Evolutionary conservation across 2,888 invertebrate species (phyloP), one percentile per base, ranked within the genome.

Genomic region (Acheta domesticus): DNA sequence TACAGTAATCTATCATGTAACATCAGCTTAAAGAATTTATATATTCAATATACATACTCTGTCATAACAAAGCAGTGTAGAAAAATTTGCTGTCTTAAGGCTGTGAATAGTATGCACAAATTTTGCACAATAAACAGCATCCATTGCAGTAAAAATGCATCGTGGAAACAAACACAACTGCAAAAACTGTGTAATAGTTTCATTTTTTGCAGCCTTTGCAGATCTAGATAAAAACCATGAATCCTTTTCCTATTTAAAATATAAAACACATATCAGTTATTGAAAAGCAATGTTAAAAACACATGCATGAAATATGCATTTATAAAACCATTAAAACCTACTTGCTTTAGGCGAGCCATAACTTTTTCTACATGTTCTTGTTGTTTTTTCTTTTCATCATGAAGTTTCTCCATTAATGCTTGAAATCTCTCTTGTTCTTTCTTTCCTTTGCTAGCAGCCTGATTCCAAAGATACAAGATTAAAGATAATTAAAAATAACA

Each of bases 151-250:
- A 88, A 97, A 98, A 82, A 97, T 95, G 88, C 97, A 97, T 84
- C 99, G 92, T 48, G 99, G 99, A 87, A 99, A 98, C 83, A 99
- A 89, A 87, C 99, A 99, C 80, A 97, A 89, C 88, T 99, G 98
- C 85, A 99, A 90, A 86, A 99, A 97, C 84, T 97, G 94, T 49
- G 98, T 98, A 80, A 98, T 97, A 1, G 97, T 97, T 88, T 98
- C 98, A 87, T 96, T 97, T 88, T 97, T 97, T 79, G 97, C 96
- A 2, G 94, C 93, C 87, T 96, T 96, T 77, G 92, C 93, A 76
- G 94, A 92, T 84, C 95, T 91, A 75, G 94, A 92, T 73, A 95
- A 90, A 88, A 97, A 96, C 96, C 96, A 96, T 76, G 91, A 90
- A 85, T 91, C 92, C 85, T 96, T 96, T 86, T 95, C 95, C 87